Evolutionary conservation across 2,113 vertebrate genomes (phyloP).

Genomic region (Rhadina sibilatrix): DNA sequence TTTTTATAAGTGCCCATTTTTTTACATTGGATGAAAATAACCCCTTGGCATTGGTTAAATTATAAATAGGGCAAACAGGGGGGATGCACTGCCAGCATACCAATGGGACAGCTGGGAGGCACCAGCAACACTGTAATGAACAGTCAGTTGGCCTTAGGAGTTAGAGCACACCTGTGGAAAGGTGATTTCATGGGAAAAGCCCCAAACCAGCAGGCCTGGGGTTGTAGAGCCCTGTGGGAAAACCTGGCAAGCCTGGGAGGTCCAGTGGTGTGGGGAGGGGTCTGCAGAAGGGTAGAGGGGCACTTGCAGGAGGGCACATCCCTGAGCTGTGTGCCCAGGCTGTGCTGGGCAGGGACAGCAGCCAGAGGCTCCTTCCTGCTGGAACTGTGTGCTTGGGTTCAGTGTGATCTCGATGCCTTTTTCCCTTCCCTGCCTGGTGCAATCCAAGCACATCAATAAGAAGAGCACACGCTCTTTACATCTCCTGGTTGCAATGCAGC

Average conservation of each 20-base stretch:
- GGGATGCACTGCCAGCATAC: not conserved
- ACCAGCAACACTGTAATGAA: not conserved
- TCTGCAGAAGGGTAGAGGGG: not conserved
- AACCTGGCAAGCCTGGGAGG: not conserved
- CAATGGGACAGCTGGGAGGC: not conserved
- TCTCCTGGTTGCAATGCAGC: not conserved
- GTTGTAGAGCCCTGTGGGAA: not conserved
- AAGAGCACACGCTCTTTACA: not conserved
- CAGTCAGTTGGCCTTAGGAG: not conserved
- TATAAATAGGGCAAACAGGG: constrained; percentile 22
- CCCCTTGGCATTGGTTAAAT: constrained; percentile 44
- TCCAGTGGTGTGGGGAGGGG: fast-evolving
- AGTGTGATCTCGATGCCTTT: not conserved
- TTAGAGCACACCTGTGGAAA: not conserved
- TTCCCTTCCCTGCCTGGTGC: not conserved
- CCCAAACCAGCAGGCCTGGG: not conserved
- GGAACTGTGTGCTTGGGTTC: not conserved
- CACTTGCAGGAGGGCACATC: not conserved
- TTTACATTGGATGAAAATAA: constrained; percentile 57
- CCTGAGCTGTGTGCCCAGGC: not conserved
- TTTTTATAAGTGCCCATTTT: constrained; percentile 62
- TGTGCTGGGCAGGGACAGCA: not conserved
- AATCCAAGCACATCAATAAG: not conserved
- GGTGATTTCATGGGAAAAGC: not conserved
- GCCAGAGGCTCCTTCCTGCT: not conserved